Evolutionary conservation across 2,888 invertebrate species (phyloP).

Genomic region (Hypena proboscidalis): DNA sequence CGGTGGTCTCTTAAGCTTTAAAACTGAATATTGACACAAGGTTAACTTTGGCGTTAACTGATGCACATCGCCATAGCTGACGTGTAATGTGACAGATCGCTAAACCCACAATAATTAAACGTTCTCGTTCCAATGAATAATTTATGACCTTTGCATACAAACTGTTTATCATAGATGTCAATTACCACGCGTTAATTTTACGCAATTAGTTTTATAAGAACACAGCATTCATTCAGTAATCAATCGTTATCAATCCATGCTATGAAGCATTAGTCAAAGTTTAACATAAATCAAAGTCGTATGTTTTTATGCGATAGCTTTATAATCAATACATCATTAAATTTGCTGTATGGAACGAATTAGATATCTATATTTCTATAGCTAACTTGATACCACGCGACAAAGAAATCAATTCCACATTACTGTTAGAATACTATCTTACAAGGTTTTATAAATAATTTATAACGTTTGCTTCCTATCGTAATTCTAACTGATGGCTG

Average conservation of each 20-base stretch:
- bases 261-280: constrained; percentile 19
- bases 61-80: constrained; percentile 49
- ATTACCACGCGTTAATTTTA: constrained; percentile 16
- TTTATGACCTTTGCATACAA: constrained; percentile 55
- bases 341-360: too few species aligned
- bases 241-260: constrained; percentile 22
- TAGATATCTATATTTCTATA: constrained; percentile 9
- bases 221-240: constrained; percentile 21
- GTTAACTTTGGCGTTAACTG: constrained; percentile 44
- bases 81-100: constrained; percentile 60
- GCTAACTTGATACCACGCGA: too few species aligned
- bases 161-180: constrained; percentile 35
- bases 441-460: constrained; percentile 25
- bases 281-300: constrained; percentile 33
- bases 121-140: constrained; percentile 58
- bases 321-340: too few species aligned
- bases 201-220: constrained; percentile 23
- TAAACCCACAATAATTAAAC: constrained; percentile 57
- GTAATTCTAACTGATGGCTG: constrained; percentile 56
- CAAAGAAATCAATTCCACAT: too few species aligned
- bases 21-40: constrained; percentile 45
- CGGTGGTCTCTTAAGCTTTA: too few species aligned
- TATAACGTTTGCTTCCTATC: constrained; percentile 17
- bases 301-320: constrained; percentile 20
- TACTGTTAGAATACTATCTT: constrained; percentile 30